Percentiles rank a stretch among this genome's conserved stretches.
phyloP scores from a whole-genome alignment of 2,888 invertebrate genomes.

The Ramazzottius varieornatus region DNA sequence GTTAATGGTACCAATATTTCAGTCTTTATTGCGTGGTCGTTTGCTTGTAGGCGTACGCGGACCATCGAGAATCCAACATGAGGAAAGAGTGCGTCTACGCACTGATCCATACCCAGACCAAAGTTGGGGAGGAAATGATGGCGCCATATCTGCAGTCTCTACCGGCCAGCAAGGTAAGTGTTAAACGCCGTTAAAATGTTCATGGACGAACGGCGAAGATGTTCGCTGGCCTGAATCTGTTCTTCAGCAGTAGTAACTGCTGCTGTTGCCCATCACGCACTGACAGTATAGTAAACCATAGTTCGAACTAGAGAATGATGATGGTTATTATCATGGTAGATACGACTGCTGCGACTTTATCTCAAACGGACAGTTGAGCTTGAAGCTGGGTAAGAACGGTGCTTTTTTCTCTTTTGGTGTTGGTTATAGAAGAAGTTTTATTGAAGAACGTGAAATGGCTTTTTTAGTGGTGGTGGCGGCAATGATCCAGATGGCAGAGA shows the following conservation, averaged over 20 bases:
- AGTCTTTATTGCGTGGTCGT: too few relatives aligned
- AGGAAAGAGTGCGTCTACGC: neutral
- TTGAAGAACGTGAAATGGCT: too few relatives aligned
- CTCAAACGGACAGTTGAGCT: neutral
- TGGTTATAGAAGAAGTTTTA: too few relatives aligned
- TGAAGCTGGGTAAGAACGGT: neutral
- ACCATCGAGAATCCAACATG: neutral
- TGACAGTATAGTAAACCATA: too few relatives aligned
- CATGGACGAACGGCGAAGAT: neutral
- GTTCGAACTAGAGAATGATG: neutral
- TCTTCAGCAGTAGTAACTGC: neutral
- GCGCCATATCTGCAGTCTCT: neutral
- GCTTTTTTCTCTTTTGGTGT: conserved; percentile 1
- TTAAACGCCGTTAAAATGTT: neutral
- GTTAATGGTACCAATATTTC: too few relatives aligned
- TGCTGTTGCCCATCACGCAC: too few relatives aligned
- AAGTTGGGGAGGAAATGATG: neutral
- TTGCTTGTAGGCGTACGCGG: neutral
- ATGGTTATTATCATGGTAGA: neutral
- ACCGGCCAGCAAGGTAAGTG: conserved; percentile 2
- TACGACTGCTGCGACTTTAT: neutral
- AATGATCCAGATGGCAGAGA: too few relatives aligned
- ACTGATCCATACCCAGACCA: neutral
- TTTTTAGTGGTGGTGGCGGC: too few relatives aligned
- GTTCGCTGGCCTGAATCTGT: neutral